Conservation (phyloP, 2,113 vertebrate genomes). For the Hypocryptadius cinnamomeus region DNA sequence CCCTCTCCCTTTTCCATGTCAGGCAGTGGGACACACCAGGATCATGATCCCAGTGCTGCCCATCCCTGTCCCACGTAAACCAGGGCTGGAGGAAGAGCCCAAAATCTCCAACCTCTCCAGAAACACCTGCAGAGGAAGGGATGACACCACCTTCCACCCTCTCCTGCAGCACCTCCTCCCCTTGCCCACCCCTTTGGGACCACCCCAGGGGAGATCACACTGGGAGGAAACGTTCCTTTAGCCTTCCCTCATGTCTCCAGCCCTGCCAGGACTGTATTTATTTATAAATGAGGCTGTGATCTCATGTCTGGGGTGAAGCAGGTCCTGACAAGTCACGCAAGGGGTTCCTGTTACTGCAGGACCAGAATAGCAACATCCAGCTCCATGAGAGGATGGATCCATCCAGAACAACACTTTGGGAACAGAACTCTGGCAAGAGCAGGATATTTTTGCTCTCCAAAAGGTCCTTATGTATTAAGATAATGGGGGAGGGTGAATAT, state of each 20-base stretch:
- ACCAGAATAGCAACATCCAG: neutral
- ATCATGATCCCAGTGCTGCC: neutral
- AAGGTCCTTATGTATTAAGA: neutral
- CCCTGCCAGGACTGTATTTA: neutral
- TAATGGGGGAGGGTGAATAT: neutral
- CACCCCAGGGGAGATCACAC: no score
- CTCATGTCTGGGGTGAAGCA: neutral
- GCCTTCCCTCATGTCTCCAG: neutral
- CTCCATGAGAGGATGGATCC: rapidly evolving
- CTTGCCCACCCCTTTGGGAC: neutral
- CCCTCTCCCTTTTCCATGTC: neutral
- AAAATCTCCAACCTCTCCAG: neutral
- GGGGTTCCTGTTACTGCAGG: neutral
- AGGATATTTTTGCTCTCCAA: neutral
- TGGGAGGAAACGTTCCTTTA: neutral
- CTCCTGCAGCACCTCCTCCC: neutral
- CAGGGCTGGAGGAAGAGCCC: neutral
- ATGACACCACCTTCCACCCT: neutral
- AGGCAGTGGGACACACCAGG: neutral
- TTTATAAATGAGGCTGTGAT: neutral
- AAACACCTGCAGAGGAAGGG: neutral
- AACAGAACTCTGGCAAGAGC: neutral
- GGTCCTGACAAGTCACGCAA: neutral
- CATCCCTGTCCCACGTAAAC: neutral
- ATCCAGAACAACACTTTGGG: neutral